A percentile compares a stretch with the other conserved stretches of the same genome.
Evolutionary conservation across 1,140 invertebrate species (phyloP).

Genomic region (Calephelis virginiensis): DNA sequence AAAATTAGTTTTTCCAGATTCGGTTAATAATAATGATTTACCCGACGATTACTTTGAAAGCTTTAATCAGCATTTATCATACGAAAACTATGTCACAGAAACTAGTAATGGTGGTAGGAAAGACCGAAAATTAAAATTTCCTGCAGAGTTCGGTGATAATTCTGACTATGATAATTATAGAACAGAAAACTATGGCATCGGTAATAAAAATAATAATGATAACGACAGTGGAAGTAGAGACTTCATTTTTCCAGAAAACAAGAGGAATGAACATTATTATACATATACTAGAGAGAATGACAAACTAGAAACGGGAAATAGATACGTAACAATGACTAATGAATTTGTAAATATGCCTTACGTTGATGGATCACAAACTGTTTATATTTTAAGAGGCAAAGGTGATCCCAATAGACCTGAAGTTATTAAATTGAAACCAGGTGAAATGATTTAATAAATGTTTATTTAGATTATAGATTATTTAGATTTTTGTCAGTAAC

Average conservation of each 20-base stretch:
- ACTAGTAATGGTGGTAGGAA: conserved; percentile 32
- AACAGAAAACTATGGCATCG: conserved; percentile 24
- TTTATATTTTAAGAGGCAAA: conserved; percentile 64
- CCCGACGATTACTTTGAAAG: neutral
- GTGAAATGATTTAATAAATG: conserved; percentile 31
- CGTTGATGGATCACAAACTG: conserved; percentile 37
- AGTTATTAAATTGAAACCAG: conserved; percentile 54
- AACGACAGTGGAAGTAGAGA: conserved; percentile 2
- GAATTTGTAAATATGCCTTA: conserved; percentile 20
- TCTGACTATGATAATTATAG: conserved; percentile 4
- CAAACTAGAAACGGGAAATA: neutral
- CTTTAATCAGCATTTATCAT: neutral
- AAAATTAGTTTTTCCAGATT: conserved; percentile 29
- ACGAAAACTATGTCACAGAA: neutral
- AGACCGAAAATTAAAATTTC: conserved; percentile 44
- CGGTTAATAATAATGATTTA: conserved; percentile 22
- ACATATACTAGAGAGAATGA: conserved; percentile 17
- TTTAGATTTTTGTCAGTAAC: no score
- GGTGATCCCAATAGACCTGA: conserved; percentile 64
- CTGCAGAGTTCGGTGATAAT: conserved; percentile 13
- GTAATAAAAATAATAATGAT: conserved; percentile 17
- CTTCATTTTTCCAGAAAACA: conserved; percentile 24
- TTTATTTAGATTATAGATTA: no score
- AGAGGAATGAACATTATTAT: conserved; percentile 25
- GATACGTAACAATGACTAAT: neutral